Evolutionary conservation across 2,797 vertebrate genomes (phyloP), one percentile per base, ranked within the genome.

Genomic region (Ficedula albicollis): DNA sequence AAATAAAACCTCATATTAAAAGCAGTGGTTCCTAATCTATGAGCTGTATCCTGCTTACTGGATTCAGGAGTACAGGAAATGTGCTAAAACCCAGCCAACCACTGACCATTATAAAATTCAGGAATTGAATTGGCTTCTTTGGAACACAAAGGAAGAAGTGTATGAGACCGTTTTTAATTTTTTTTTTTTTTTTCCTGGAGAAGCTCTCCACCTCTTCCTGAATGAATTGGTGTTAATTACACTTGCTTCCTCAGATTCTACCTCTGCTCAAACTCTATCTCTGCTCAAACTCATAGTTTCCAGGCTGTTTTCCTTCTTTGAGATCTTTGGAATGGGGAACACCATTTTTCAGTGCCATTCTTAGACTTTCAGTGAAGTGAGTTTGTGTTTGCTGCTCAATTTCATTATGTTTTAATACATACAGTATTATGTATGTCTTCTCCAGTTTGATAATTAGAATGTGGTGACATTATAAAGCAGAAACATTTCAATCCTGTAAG

Each of bases 291-390:
- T 74, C 39, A 67, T 87, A 54, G 38, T 89, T 27, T 62, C 32
- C 79, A 81, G 29, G 15, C 75, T 77, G 36, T 89, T 34, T 87
- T 91, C 49, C 39, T 85, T 89, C 83, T 94, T 68, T 73, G 76
- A 90, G 56, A 74, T 88, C 56, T 97, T 94, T 89, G 89, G 51
- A 91, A 80, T 64, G 29, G 59, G 29, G 29, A 85, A 19, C 68
- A 60, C 36, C 6, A 52, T 95, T 89, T 97, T 89, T 81, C 72
- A 79, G 48, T 82, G 69, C 63, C 38, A 36, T 80, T 93, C 48
- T 74, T 82, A 77, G 55, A 58, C 23, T 9, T 38, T 88, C 36
- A 63, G 20, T 68, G 25, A 92, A 90, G 58, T 95, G 87, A 93
- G 72, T 93, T 90, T 63, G 73, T 80, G 34, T 87, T 69, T 30